Conservation (phyloP, 2,888 invertebrate genomes). For the Deilephila porcellus region DNA sequence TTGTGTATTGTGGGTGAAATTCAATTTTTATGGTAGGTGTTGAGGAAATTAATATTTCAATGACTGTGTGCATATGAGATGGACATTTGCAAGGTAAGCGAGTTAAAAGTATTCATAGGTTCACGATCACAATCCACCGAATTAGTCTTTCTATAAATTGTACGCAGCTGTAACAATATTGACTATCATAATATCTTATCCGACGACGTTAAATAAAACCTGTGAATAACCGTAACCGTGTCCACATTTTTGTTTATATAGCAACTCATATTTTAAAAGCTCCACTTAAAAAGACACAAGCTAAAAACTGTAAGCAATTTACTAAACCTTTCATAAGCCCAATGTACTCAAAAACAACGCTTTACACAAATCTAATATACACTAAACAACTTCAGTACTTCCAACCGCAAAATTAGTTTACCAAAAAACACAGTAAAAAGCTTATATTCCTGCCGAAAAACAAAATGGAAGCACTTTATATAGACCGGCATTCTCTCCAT, state of each 20-base stretch:
- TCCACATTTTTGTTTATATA: background rate
- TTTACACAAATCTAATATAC: background rate
- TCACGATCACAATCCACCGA: no score
- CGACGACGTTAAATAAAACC: no score
- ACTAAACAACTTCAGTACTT: background rate
- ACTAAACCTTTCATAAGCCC: background rate
- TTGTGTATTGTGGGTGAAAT: background rate
- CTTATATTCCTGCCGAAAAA: background rate
- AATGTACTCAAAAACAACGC: background rate
- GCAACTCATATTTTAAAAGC: background rate
- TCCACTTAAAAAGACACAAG: background rate
- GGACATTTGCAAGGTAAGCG: no score
- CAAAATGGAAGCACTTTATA: constrained; percentile 23
- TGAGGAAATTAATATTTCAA: no score
- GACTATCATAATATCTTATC: no score
- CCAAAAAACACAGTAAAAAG: constrained; percentile 9
- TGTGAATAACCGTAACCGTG: no score
- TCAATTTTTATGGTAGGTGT: no score
- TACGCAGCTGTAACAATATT: no score
- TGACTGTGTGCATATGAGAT: no score
- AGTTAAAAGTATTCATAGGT: no score
- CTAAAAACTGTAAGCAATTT: background rate
- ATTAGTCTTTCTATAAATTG: no score
- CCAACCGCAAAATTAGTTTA: constrained; percentile 11
- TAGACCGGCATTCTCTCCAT: background rate